Evolutionary conservation across 2,113 vertebrate species (phyloP).

Genomic region (Chaetodon trifascialis): DNA sequence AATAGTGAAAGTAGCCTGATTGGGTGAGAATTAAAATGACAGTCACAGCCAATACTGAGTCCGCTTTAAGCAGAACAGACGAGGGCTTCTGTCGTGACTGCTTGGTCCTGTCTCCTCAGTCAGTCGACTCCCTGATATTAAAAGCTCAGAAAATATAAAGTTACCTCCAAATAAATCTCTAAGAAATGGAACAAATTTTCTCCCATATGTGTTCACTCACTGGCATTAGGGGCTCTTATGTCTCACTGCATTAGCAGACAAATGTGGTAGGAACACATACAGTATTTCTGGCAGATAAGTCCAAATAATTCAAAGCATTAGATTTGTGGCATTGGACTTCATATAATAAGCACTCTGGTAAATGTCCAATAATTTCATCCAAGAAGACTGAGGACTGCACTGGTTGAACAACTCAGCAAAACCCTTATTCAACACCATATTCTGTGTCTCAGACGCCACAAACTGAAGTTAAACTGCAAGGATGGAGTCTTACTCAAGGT

Average conservation of each 20-base stretch:
- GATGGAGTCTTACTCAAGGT: too few relatives aligned
- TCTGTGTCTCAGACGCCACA: too few relatives aligned
- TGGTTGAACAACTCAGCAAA: background rate
- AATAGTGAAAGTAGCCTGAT: constrained; percentile 34
- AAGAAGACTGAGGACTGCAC: background rate
- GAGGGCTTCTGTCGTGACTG: constrained; percentile 70
- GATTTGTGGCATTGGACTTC: constrained; percentile 60
- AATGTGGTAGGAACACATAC: constrained; percentile 50
- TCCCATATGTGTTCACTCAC: constrained; percentile 74
- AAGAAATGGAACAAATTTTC: constrained; percentile 75
- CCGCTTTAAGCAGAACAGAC: constrained; percentile 56
- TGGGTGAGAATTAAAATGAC: constrained; percentile 61
- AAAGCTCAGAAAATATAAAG: constrained; percentile 69
- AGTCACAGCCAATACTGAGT: constrained; percentile 57
- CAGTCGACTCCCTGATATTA: constrained; percentile 51
- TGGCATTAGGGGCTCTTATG: constrained; percentile 61
- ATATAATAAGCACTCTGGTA: constrained; percentile 44
- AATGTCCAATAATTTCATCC: constrained; percentile 17
- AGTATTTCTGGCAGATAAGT: constrained; percentile 42
- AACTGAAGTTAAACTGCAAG: too few relatives aligned
- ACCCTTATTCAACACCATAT: too few relatives aligned
- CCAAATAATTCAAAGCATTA: constrained; percentile 56
- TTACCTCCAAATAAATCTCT: constrained; percentile 75
- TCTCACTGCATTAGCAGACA: constrained; percentile 58
- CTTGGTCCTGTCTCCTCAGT: constrained; percentile 48